These are phyloP conservation scores for Lepidurus arcticus DNA, from an alignment of 1,140 invertebrate genomes.

Conservation along the genomic window DNA sequence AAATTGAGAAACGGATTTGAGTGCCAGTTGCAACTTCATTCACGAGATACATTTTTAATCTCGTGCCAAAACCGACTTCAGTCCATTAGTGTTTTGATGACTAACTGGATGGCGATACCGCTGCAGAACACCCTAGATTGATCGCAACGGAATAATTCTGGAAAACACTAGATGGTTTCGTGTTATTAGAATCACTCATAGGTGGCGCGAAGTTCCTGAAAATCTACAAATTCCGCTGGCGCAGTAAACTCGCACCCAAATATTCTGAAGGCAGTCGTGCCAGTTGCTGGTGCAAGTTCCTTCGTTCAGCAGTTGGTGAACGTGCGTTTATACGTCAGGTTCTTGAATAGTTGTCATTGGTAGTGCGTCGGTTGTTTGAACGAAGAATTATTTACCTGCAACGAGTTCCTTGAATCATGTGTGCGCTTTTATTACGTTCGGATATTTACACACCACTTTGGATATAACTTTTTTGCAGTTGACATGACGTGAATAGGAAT, in stretches of 20 bases:
- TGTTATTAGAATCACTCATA: neutral
- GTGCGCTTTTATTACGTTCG: neutral
- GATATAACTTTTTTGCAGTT: neutral
- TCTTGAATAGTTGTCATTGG: neutral
- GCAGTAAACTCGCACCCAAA: neutral
- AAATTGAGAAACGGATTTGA: neutral
- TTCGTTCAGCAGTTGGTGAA: neutral
- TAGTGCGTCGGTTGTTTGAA: neutral
- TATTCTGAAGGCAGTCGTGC: neutral
- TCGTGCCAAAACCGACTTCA: neutral
- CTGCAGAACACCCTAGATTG: too few species aligned
- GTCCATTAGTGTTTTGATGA: too few species aligned
- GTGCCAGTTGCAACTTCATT: neutral
- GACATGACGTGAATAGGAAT: conserved; percentile 11
- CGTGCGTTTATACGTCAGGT: neutral
- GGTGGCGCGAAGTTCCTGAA: neutral
- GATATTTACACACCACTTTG: neutral
- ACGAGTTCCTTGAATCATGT: neutral
- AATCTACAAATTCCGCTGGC: neutral
- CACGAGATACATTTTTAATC: neutral
- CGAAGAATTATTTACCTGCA: conserved; percentile 5
- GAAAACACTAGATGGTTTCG: neutral
- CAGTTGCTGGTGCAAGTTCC: conserved; percentile 8
- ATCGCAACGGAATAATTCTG: neutral
- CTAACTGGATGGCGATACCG: too few species aligned